phyloP scores from a whole-genome alignment of 2,113 vertebrate genomes.

The Hyaena hyaena region DNA sequence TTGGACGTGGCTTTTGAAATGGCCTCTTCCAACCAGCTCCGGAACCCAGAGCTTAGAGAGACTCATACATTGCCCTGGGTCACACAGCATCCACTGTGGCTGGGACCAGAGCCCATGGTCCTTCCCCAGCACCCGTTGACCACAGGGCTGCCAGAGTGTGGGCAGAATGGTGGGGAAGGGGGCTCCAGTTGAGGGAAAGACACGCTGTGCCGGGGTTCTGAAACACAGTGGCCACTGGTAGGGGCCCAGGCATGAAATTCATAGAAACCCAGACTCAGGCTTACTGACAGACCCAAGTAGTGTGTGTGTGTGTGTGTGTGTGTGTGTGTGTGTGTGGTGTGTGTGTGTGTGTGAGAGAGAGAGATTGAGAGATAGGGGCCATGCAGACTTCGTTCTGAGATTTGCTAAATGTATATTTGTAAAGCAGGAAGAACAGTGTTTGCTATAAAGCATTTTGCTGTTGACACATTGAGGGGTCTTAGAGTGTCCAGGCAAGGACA shows the following conservation, averaged over 20 bases:
- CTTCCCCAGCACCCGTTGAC: neutral
- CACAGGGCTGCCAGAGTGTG: neutral
- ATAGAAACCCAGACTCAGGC: neutral
- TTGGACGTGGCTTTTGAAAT: neutral
- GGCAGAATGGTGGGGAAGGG: neutral
- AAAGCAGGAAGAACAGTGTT: neutral
- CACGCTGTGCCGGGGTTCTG: neutral
- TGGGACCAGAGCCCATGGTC: neutral
- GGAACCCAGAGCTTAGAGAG: neutral
- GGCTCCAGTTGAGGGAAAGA: neutral
- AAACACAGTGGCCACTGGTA: neutral
- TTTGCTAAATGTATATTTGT: neutral
- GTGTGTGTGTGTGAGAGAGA: neutral
- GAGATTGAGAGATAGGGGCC: neutral
- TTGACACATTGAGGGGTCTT: neutral
- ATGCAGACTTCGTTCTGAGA: neutral
- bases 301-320: neutral
- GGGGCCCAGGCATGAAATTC: neutral
- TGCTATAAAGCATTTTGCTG: neutral
- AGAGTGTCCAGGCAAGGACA: neutral
- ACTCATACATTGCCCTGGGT: neutral
- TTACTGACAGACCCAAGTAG: neutral
- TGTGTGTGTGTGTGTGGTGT: neutral
- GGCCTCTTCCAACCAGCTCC: neutral
- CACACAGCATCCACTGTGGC: neutral